These are phyloP conservation scores for Pelodytes ibericus DNA, from an alignment of 2,797 vertebrate species.

Conservation along the genomic window DNA sequence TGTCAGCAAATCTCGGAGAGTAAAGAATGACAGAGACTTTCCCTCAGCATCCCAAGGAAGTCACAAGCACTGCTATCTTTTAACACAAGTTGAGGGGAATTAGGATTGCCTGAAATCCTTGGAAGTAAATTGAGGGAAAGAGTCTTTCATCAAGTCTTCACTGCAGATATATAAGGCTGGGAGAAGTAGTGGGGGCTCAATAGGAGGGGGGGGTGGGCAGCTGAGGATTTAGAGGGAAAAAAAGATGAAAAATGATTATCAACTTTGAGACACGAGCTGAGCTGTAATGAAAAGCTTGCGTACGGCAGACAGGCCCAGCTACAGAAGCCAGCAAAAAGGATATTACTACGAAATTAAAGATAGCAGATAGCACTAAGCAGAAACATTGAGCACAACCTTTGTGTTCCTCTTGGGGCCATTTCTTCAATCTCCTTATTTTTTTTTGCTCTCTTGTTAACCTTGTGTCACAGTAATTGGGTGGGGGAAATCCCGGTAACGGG, in stretches of 20 bases:
- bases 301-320: slow-evolving; percentile 31
- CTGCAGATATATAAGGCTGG: not conserved
- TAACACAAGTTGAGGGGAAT: no score
- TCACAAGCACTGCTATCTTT: no score
- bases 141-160: not conserved
- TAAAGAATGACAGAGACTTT: no score
- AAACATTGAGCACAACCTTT: slow-evolving; percentile 50
- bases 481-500: slow-evolving; percentile 40
- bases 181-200: not conserved
- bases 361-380: slow-evolving; percentile 49
- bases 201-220: slow-evolving; percentile 3
- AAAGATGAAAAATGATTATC: slow-evolving; percentile 57
- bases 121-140: slow-evolving; percentile 1
- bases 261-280: slow-evolving; percentile 51
- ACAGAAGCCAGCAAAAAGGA: slow-evolving; percentile 39
- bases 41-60: no score
- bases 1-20: no score
- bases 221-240: slow-evolving; percentile 15
- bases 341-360: slow-evolving; percentile 58
- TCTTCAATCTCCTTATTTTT: slow-evolving; percentile 32
- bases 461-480: slow-evolving; percentile 48
- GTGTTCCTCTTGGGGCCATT: slow-evolving; percentile 35
- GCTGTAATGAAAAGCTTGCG: slow-evolving; percentile 52
- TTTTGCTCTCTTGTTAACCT: slow-evolving; percentile 48
- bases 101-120: not conserved